Percentiles rank a stretch among this genome's conserved stretches.
Evolutionary conservation across 1,140 invertebrate genomes (phyloP).

Genomic region (Lethrus apterus): DNA sequence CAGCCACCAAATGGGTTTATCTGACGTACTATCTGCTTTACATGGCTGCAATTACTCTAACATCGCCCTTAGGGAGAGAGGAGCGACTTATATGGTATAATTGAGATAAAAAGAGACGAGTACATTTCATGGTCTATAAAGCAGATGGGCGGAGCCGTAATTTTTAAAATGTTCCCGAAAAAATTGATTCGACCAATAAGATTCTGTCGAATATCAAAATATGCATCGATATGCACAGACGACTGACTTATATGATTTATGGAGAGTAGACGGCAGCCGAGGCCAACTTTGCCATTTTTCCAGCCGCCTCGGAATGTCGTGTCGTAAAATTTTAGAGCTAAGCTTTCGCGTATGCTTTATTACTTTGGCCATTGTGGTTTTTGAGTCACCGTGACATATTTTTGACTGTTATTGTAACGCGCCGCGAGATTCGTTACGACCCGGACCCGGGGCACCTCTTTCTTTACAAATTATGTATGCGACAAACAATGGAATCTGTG

Average conservation of each 20-base stretch:
- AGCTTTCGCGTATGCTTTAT: constrained; percentile 11
- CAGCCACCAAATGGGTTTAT: constrained; percentile 31
- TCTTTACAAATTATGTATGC: too few relatives aligned
- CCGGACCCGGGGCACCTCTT: too few relatives aligned
- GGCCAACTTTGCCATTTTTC: constrained; percentile 16
- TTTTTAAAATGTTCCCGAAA: constrained; percentile 27
- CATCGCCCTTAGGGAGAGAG: constrained; percentile 26
- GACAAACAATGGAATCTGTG: too few relatives aligned
- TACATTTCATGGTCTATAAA: constrained; percentile 25
- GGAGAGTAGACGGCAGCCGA: constrained; percentile 15
- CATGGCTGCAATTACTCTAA: constrained; percentile 33
- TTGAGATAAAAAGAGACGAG: constrained; percentile 12
- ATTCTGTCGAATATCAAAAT: constrained; percentile 29
- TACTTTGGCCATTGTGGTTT: constrained; percentile 15
- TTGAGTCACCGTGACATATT: constrained; percentile 15
- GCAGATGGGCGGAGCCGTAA: constrained; percentile 22
- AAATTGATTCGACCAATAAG: constrained; percentile 25
- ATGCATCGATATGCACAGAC: constrained; percentile 27
- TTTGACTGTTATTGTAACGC: constrained; percentile 13
- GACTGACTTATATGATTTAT: constrained; percentile 19
- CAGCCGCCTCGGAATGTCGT: constrained; percentile 15
- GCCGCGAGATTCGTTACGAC: too few relatives aligned
- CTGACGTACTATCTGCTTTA: constrained; percentile 30
- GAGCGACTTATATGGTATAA: constrained; percentile 11
- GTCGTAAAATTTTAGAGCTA: constrained; percentile 17